These are phyloP conservation scores for Troglohyphantes excavatus DNA, from an alignment of 2,888 invertebrate genomes.

Conservation along the genomic window DNA sequence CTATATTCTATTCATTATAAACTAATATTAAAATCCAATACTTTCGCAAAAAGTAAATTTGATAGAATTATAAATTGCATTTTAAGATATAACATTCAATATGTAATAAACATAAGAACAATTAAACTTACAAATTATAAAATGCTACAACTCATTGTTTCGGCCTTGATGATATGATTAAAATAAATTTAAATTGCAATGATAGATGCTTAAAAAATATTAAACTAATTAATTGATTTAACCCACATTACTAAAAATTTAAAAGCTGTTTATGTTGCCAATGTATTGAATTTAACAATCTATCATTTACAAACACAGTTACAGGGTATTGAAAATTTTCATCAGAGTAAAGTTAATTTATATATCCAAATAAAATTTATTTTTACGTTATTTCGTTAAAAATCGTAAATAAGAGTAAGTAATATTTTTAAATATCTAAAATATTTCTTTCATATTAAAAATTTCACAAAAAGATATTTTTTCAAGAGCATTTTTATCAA, in stretches of 20 bases:
- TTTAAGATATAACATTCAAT: neutral
- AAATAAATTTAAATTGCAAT: neutral
- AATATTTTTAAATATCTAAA: no score
- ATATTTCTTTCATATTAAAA: no score
- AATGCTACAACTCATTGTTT: neutral
- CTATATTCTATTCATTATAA: no score
- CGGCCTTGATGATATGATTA: neutral
- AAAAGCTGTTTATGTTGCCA: constrained; percentile 61
- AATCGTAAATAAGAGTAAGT: no score
- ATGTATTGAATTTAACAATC: constrained; percentile 22
- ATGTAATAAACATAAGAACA: neutral
- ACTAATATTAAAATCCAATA: no score
- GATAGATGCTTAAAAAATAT: neutral
- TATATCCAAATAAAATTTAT: no score
- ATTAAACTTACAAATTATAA: constrained; percentile 16
- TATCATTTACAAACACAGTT: constrained; percentile 28
- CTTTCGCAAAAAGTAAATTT: no score
- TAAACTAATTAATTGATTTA: constrained; percentile 36
- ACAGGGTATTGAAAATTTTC: neutral
- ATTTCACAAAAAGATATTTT: no score
- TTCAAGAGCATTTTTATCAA: no score
- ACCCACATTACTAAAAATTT: constrained; percentile 50
- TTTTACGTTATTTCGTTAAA: no score
- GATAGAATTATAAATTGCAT: no score
- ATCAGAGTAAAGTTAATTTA: neutral